phyloP scores from a whole-genome alignment of 2,888 invertebrate genomes.

The Muschampia plurimacula region DNA sequence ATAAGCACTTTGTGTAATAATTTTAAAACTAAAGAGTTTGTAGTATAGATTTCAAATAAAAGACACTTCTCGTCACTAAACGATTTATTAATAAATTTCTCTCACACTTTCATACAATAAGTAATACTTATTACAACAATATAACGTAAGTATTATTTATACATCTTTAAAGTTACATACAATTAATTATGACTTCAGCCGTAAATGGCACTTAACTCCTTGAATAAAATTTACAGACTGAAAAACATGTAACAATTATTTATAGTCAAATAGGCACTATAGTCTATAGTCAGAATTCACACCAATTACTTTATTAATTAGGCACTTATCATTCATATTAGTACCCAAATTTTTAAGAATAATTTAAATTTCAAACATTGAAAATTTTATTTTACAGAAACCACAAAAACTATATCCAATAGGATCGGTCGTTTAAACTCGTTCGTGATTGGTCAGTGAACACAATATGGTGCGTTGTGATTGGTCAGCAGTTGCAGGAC shows the following conservation, averaged over 20 bases:
- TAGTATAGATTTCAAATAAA: slow-evolving; percentile 43
- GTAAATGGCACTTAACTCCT: slow-evolving; percentile 66
- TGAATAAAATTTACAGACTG: slow-evolving; percentile 46
- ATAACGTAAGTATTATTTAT: slow-evolving; percentile 55
- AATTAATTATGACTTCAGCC: slow-evolving; percentile 64
- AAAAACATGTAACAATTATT: slow-evolving; percentile 42
- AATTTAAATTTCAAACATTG: slow-evolving; percentile 37
- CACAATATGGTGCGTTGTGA: slow-evolving; percentile 43
- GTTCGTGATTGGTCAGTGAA: slow-evolving; percentile 23
- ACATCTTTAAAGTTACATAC: slow-evolving; percentile 51
- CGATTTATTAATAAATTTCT: slow-evolving; percentile 73
- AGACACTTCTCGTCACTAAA: slow-evolving; percentile 57
- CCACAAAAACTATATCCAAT: slow-evolving; percentile 29
- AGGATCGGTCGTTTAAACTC: slow-evolving; percentile 28
- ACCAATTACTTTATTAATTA: slow-evolving; percentile 56
- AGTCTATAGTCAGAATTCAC: slow-evolving; percentile 45
- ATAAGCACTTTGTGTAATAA: not conserved
- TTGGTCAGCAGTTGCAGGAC: slow-evolving; percentile 87
- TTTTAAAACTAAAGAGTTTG: not conserved
- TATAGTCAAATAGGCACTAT: slow-evolving; percentile 40
- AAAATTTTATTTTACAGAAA: slow-evolving; percentile 22
- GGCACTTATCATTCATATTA: slow-evolving; percentile 37
- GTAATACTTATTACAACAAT: slow-evolving; percentile 75
- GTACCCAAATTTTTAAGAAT: slow-evolving; percentile 19
- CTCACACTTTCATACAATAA: slow-evolving; percentile 73